Conservation (phyloP, 53 echinoderm and acorn worm genomes). For the Henricia sp. region DNA sequence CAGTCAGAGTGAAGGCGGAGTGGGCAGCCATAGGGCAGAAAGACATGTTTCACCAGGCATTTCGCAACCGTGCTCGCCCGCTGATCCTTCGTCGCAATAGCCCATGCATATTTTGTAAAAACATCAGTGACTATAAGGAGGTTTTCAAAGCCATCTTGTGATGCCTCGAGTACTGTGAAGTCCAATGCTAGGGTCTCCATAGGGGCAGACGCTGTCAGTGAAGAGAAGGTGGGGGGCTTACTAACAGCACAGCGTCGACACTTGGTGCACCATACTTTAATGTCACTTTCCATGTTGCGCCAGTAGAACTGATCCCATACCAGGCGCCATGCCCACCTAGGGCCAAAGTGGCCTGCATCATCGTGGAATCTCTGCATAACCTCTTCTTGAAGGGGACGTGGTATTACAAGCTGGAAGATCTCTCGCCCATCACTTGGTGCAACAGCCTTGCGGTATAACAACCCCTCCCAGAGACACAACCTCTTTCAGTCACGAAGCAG, state of each 20-base stretch:
- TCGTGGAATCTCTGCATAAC: conserved; percentile 15
- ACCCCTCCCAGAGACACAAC: no score
- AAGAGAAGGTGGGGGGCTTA: conserved; percentile 27
- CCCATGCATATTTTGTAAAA: no score
- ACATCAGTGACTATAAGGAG: conserved; percentile 23
- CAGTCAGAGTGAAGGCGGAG: no score
- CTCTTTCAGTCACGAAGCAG: no score
- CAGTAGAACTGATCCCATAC: conserved; percentile 14
- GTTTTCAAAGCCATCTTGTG: conserved; percentile 43
- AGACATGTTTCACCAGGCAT: conserved; percentile 18
- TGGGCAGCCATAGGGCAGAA: conserved; percentile 20
- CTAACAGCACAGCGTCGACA: conserved; percentile 33
- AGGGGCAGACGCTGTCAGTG: conserved; percentile 21
- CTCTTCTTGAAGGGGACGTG: neutral
- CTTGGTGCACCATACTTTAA: conserved; percentile 36
- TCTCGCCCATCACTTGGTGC: no score
- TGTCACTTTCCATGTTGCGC: neutral
- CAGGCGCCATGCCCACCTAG: conserved; percentile 2
- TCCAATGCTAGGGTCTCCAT: conserved; percentile 28
- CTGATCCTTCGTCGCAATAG: no score
- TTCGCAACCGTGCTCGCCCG: conserved; percentile 16
- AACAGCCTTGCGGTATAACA: no score
- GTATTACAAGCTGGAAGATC: neutral
- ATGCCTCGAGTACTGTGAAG: neutral
- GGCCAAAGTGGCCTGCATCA: conserved; percentile 47